phyloP scores from a whole-genome alignment of 2,113 vertebrate species.

The Nannospalax galili region DNA sequence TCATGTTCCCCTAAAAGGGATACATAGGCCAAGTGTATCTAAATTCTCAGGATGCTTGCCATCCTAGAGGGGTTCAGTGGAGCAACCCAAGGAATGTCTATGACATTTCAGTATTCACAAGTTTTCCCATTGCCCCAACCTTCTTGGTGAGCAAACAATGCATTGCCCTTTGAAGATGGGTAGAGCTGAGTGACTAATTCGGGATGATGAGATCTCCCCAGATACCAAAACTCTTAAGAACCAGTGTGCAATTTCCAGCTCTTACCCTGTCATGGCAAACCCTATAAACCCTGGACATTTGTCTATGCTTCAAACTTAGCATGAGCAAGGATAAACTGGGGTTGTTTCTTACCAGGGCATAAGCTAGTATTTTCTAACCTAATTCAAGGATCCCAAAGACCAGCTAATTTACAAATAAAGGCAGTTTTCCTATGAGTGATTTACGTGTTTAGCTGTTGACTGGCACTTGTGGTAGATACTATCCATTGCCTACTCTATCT shows the following conservation, averaged over 20 bases:
- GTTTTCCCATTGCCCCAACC: neutral
- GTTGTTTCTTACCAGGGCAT: neutral
- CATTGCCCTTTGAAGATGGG: neutral
- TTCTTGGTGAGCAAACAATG: neutral
- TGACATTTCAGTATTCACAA: neutral
- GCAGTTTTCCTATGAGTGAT: neutral
- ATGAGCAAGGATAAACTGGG: neutral
- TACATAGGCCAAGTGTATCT: neutral
- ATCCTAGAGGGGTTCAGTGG: neutral
- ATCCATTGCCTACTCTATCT: neutral
- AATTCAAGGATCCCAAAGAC: slow-evolving; percentile 8
- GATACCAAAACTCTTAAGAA: neutral
- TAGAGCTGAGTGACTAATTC: neutral
- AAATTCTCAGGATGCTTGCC: neutral
- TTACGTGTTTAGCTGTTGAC: neutral
- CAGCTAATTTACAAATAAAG: neutral
- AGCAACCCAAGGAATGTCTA: too few relatives aligned
- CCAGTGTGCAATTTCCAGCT: neutral
- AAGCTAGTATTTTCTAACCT: neutral
- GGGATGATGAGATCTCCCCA: neutral
- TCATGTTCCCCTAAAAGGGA: neutral
- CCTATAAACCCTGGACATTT: neutral
- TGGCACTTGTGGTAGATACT: neutral
- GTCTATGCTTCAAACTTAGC: neutral
- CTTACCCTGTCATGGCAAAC: neutral